Evolutionary conservation across 2,113 vertebrate genomes (phyloP), one percentile per base, ranked within the genome.

Genomic region (Vulpes vulpes): DNA sequence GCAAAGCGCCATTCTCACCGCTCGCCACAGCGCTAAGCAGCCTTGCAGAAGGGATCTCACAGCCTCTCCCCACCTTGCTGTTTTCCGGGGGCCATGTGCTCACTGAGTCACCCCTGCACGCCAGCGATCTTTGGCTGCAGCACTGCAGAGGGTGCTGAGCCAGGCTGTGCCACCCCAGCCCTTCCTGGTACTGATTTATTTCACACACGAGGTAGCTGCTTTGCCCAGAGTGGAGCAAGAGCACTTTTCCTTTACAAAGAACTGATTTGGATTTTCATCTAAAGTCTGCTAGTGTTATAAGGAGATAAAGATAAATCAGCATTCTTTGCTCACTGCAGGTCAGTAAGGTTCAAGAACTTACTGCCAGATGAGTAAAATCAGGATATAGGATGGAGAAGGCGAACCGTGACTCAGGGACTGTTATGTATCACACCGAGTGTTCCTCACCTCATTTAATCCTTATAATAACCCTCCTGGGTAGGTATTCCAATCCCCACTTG

Each of bases 81-180:
- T 98, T 97, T 96, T 65, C 51, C 51, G 93, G 96, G 14, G 25
- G 27, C 89, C 83, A 32, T 59, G 25, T 49, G 93, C 57, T 96
- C 86, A 64, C 96, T 62, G 89, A 95, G 96, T 79, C n/a, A 73
- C 94, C 92, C 95, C 97, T 95, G 97, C 96, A 97, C 88, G 91
- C 96, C 89, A 96, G 97, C 32, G 69, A 35, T 94, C 78, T 76
- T 51, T 38, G 69, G 49, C 74, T 57, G 74, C 59, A 43, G 43
- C 23, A 0, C 91, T 55, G 83, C 64, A 25, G 53, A 16, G 8
- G 0, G 53, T n/a, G 81, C 82, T 71, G 57, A 43, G 38, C 79
- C 35, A 59, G 88, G 22, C 38, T 5, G 43, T 43, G 49, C 19
- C 62, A n/a, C 23, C 55, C 20, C 62, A 11, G 43, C 53, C 62